Evolutionary conservation across 2,888 invertebrate species (phyloP).

Genomic region (Heliconius hortense): DNA sequence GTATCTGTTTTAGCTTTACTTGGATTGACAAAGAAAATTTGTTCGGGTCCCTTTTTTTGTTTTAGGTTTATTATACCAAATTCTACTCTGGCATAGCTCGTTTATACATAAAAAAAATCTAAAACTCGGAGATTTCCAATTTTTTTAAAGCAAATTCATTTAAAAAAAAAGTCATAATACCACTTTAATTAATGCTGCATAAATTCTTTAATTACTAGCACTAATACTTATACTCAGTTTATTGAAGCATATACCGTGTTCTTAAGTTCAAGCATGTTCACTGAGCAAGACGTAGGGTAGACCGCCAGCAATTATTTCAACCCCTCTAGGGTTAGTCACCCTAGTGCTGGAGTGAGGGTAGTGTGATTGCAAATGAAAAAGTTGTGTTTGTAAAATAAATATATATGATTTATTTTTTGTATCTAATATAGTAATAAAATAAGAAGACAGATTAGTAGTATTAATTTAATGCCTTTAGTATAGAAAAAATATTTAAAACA

Average conservation of each 20-base stretch:
- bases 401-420: neutral
- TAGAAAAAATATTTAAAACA: too few species aligned
- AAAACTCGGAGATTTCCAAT: neutral
- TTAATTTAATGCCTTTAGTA: too few species aligned
- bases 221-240: slow-evolving; percentile 10
- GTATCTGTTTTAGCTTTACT: too few species aligned
- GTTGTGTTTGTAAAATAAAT: slow-evolving; percentile 36
- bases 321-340: slow-evolving; percentile 58
- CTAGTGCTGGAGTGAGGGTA: slow-evolving; percentile 29
- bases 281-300: slow-evolving; percentile 43
- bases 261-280: slow-evolving; percentile 36
- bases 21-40: too few species aligned
- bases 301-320: slow-evolving; percentile 68
- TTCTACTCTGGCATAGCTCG: neutral
- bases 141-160: neutral
- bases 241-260: slow-evolving; percentile 28
- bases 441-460: neutral
- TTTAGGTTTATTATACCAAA: neutral
- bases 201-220: slow-evolving; percentile 18
- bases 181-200: slow-evolving; percentile 8
- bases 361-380: slow-evolving; percentile 44
- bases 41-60: too few species aligned
- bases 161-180: neutral
- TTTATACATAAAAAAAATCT: neutral
- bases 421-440: neutral